Base-by-base conservation (phyloP, 2,113 vertebrate species). In the Oxyura jamaicensis region DNA sequence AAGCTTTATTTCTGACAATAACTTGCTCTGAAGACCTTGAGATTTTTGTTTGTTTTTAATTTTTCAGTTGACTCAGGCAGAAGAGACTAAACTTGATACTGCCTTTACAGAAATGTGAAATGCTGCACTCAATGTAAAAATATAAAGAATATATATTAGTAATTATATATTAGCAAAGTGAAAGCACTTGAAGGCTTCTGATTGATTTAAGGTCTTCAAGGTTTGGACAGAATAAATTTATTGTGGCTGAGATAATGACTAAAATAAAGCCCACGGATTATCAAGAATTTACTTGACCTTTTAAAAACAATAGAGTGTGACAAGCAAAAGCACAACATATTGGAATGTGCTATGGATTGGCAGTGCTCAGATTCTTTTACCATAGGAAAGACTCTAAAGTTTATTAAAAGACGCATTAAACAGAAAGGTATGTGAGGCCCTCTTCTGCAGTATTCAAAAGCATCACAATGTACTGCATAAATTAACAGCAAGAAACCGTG, bases 151-250 rank as follows among this genome's bases (percentile, higher is more conserved):
- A 31, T 15, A 3, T 48, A 65, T 50, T 23, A 0, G 55, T 36
- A 73, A 41, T 53, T 6, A 11, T 1, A 2, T 63, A 9, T 41
- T 63, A 59, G 6, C 19, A 42, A 86, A 67, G 2, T 0, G 1
- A 76, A 76, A 79, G 13, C 58, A 59, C 0, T 11, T 75, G 21
- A 75, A 72, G 5, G 8, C 6, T 56, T 87, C 29, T 42, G 19
- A 13, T 4, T 66, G 21, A 22, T 60, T 8, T 65, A 72, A 77
- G 18, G 6, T 23, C 35, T 73, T 80, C 41, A 62, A 29, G 31
- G 5, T 52, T 66, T 77, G 29, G 18, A 76, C 10, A 18, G 12
- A 44, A 41, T 7, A 72, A 11, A 44, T 23, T 4, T 67, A 8
- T 11, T 72, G 18, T 28, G 13, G 31, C 20, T 31, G 29, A 82